A percentile compares a stretch with the other conserved stretches of the same genome.
phyloP scores from a whole-genome alignment of 2,888 invertebrate genomes.

The Zygaena filipendulae region DNA sequence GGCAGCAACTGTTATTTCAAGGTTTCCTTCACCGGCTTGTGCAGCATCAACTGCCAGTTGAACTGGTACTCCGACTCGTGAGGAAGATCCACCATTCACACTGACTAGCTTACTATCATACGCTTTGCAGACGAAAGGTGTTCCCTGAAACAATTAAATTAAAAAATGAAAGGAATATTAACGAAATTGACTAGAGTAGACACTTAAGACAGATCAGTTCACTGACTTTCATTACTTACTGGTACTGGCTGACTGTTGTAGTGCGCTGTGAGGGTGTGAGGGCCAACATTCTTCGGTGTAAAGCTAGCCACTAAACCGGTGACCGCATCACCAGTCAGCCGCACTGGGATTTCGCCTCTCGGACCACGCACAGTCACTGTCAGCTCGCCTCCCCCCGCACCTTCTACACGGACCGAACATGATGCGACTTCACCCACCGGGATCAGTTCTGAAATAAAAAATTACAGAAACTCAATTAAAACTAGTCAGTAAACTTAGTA shows the following conservation, averaged over 20 bases:
- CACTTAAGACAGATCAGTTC: not conserved
- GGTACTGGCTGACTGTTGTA: slow-evolving; percentile 90
- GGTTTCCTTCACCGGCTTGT: slow-evolving; percentile 95
- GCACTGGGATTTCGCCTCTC: slow-evolving; percentile 85
- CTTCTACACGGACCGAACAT: slow-evolving; percentile 64
- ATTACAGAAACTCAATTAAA: too few relatives aligned
- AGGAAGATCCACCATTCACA: slow-evolving; percentile 81
- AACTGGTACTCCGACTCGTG: slow-evolving; percentile 86
- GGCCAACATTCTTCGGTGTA: slow-evolving; percentile 92
- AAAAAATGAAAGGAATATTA: too few relatives aligned
- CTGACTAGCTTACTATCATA: slow-evolving; percentile 91
- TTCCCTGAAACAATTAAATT: slow-evolving; percentile 66
- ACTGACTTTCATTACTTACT: slow-evolving; percentile 36
- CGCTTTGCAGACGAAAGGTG: slow-evolving; percentile 90
- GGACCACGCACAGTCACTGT: slow-evolving; percentile 92
- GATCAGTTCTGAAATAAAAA: slow-evolving; percentile 73
- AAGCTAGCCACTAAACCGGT: slow-evolving; percentile 92
- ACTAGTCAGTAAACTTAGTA: too few relatives aligned
- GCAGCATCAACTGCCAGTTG: slow-evolving; percentile 96
- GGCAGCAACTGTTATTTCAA: slow-evolving; percentile 96
- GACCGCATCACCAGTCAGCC: slow-evolving; percentile 89
- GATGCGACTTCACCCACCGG: slow-evolving; percentile 76
- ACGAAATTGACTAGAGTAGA: not conserved
- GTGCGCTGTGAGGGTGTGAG: slow-evolving; percentile 90
- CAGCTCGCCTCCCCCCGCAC: slow-evolving; percentile 79